Evolutionary conservation across 2,113 vertebrate genomes (phyloP), one percentile per base, ranked within the genome.

Genomic region (Catharus minimus): DNA sequence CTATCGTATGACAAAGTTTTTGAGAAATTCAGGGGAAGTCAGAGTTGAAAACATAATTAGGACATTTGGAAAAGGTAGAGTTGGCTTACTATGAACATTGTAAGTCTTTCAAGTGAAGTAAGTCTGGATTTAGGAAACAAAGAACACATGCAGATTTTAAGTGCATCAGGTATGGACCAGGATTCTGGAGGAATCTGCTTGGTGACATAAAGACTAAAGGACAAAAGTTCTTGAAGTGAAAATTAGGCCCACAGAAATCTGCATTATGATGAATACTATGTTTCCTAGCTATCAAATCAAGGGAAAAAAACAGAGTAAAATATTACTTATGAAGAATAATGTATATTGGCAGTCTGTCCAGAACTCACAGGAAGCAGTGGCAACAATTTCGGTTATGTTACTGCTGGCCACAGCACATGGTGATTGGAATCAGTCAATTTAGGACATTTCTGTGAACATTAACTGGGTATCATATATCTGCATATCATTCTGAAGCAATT

Each of bases 391-490:
- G 20, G 3, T 38, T 28, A 17, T 22, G 32, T 77, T 85, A 18
- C 22, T 73, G 32, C 38, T 68, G 58, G 9, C 24, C 53, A 27
- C 3, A 44, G 14, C 0, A 2, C 3, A 2, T 61, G 10, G 17
- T 75, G 13, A 5, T 18, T 56, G 2, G 22, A 15, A 69, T 62
- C 33, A 57, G 22, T 7, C 24, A 18, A 50, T 69, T 19, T 49
- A 32, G 23, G 20, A 75, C 26, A 79, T 72, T 68, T 68, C 38
- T 50, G 33, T 57, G 38, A 86, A 50, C 47, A 22, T 66, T 49
- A 73, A 41, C 15, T 52, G 36, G 8, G 58, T 88, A 47, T 27
- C 0, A 36, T 19, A 22, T 49, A 20, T 58, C 22, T 52, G 15
- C 38, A 30, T 33, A 44, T 62, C 7, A 19, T 43, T 80, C 30